Percentiles rank a stretch among this genome's conserved stretches.
Conservation (phyloP, 1,140 invertebrate genomes). For the Adoxophyes honmai region DNA sequence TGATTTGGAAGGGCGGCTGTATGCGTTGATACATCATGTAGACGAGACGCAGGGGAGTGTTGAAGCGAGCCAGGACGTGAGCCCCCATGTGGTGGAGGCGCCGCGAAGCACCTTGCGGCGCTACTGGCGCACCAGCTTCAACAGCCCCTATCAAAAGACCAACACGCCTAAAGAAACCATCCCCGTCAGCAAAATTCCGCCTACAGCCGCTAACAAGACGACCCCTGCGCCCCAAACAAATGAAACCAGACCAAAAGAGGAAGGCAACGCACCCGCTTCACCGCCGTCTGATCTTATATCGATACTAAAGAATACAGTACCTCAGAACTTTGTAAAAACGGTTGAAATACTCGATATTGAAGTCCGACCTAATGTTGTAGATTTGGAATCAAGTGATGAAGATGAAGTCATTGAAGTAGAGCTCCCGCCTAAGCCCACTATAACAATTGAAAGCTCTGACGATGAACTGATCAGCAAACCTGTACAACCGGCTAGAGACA, state of each 20-base stretch:
- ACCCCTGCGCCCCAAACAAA: conserved; percentile 4
- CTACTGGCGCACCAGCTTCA: conserved; percentile 54
- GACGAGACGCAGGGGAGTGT: conserved; percentile 48
- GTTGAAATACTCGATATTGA: conserved; percentile 59
- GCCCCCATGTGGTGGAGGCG: conserved; percentile 34
- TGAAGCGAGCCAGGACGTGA: conserved; percentile 34
- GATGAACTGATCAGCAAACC: conserved; percentile 43
- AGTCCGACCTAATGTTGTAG: conserved; percentile 32
- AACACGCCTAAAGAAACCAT: conserved; percentile 38
- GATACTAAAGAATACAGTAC: conserved; percentile 50
- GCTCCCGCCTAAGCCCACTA: conserved; percentile 63
- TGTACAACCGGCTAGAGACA: conserved; percentile 20
- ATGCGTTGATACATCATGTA: conserved; percentile 68
- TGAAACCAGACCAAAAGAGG: conserved; percentile 37
- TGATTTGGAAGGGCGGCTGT: conserved; percentile 67
- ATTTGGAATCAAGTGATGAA: conserved; percentile 65
- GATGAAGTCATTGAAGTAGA: conserved; percentile 71
- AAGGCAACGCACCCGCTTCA: conserved; percentile 23
- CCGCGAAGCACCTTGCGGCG: conserved; percentile 52
- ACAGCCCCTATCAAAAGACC: conserved; percentile 38
- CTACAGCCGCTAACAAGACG: background rate
- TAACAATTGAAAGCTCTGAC: conserved; percentile 73
- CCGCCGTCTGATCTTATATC: conserved; percentile 35
- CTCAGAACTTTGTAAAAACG: conserved; percentile 49
- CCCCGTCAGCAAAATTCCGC: conserved; percentile 21